A percentile compares a stretch with the other conserved stretches of the same genome.
Evolutionary conservation across 2,888 invertebrate genomes (phyloP).

Genomic region (Allacma fusca): DNA sequence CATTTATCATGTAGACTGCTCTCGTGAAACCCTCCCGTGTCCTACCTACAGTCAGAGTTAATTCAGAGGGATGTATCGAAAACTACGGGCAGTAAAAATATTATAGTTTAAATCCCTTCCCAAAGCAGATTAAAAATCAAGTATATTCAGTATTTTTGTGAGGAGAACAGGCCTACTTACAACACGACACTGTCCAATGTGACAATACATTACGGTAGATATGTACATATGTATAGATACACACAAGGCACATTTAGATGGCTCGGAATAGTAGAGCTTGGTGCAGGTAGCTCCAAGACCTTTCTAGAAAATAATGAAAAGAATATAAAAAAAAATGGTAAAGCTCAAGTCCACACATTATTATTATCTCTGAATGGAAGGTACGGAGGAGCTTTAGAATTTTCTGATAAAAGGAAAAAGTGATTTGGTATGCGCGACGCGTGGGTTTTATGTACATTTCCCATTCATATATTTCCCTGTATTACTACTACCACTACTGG

Average conservation of each 20-base stretch:
- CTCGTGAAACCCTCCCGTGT: background rate
- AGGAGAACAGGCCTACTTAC: background rate
- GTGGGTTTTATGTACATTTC: slow-evolving; percentile 30
- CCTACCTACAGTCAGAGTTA: background rate
- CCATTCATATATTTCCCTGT: background rate
- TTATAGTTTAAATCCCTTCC: slow-evolving; percentile 3
- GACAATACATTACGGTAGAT: background rate
- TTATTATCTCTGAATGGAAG: slow-evolving; percentile 25
- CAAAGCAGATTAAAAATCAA: slow-evolving; percentile 12
- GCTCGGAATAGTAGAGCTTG: no score
- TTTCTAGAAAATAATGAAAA: slow-evolving; percentile 7
- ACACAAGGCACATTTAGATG: no score
- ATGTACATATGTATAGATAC: no score
- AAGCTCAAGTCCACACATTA: slow-evolving; percentile 19
- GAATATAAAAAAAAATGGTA: background rate
- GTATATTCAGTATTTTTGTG: background rate
- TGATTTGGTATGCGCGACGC: slow-evolving; percentile 40
- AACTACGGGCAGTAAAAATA: background rate
- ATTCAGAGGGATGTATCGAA: background rate
- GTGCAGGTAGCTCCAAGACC: no score
- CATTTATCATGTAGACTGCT: background rate
- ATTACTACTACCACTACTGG: background rate
- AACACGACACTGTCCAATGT: background rate
- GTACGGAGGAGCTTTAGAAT: slow-evolving; percentile 3
- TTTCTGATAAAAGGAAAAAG: slow-evolving; percentile 29